Percentiles rank a stretch among this genome's conserved stretches.
Conservation (phyloP, 1,140 invertebrate genomes). For the Andricus grossulariae region DNA sequence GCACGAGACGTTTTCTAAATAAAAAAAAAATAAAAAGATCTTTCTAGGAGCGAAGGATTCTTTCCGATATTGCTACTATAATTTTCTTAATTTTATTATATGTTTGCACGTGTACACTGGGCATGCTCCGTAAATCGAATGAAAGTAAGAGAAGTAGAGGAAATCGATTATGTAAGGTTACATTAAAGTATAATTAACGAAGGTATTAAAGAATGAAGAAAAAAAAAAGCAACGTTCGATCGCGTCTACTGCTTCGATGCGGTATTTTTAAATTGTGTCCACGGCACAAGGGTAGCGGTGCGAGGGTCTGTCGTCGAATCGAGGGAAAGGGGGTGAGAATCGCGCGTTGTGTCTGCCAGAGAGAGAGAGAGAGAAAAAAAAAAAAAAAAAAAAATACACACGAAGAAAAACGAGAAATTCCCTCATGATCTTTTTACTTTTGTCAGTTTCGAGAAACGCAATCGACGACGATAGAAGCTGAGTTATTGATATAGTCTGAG, state of each 20-base stretch:
- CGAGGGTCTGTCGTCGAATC: constrained; percentile 55
- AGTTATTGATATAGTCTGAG: constrained; percentile 11
- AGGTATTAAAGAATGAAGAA: constrained; percentile 38
- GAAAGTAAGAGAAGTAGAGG: constrained; percentile 36
- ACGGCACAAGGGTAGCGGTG: constrained; percentile 56
- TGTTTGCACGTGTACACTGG: constrained; percentile 64
- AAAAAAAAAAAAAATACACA: background rate
- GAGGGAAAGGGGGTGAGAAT: constrained; percentile 54
- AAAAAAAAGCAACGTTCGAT: constrained; percentile 47
- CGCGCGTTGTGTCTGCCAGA: constrained; percentile 54
- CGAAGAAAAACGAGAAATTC: background rate
- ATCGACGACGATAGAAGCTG: constrained; percentile 30
- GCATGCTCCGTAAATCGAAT: constrained; percentile 49
- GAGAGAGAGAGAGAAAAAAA: background rate
- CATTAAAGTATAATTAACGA: constrained; percentile 39
- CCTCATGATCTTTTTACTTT: constrained; percentile 29
- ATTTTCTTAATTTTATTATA: constrained; percentile 58
- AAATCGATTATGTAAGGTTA: constrained; percentile 32
- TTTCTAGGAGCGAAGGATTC: constrained; percentile 21
- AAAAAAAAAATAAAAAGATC: constrained; percentile 20
- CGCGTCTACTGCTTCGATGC: constrained; percentile 56
- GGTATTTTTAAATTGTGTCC: constrained; percentile 63
- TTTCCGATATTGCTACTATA: constrained; percentile 41
- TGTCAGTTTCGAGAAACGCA: background rate
- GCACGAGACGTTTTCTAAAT: constrained; percentile 16